Evolutionary conservation across 2,113 vertebrate genomes (phyloP), one percentile per base, ranked within the genome.

Genomic region (Madoqua kirkii): DNA sequence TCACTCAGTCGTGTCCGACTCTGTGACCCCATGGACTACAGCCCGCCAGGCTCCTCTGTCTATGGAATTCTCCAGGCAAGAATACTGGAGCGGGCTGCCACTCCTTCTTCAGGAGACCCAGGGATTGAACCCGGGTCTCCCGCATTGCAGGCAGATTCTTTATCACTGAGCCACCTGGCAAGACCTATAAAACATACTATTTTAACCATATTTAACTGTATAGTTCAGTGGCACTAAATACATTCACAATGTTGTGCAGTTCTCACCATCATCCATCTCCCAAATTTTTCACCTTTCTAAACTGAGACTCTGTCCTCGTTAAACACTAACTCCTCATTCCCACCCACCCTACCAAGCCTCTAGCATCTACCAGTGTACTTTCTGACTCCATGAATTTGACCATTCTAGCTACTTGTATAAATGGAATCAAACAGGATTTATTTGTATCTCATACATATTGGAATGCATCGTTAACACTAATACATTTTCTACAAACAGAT

Each of bases 391-490:
- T 76, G 71, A 43, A 27, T 76, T 27, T 76, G 36, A 76, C 71
- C 12, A 13, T 76, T 43, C 36, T 43, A 43, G 40, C 23, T 76
- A 76, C 71, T 76, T 43, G 71, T 27, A 43, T 7, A 27, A 76
- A 23, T 25, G 5, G 23, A 76, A 43, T 76, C 71, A 76, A 76
- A 43, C 40, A 43, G 71, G 71, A 43, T 76, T 76, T 76, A 7
- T 27, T 76, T 43, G 12, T 43, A 14, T 27, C 23, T 27, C 21
- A 76, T 14, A 14, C 3, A 43, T 27, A 27, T 76, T 43, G 40
- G 23, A 76, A 76, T 76, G 23, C 71, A 76, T 43, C 0, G 0
- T 27, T 27, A 76, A 2, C 14, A 3, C 3, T 76, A 76, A 27
- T 43, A 43, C 43, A 76, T 27, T 25, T 43, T 40, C 12, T 76